phyloP scores from a whole-genome alignment of 2,888 invertebrate genomes.

The Rhagonycha fulva region DNA sequence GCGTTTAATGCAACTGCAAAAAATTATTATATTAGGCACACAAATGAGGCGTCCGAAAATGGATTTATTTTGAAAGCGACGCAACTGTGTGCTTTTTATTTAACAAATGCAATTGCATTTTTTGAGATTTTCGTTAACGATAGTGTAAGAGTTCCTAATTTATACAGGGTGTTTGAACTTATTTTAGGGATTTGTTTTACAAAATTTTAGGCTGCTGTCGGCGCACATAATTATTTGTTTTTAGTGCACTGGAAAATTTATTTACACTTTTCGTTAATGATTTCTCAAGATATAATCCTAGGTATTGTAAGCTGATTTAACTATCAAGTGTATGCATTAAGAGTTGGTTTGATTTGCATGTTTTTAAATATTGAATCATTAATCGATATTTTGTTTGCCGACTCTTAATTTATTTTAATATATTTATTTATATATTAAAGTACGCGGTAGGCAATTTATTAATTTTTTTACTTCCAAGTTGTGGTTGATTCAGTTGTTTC shows the following conservation, averaged over 20 bases:
- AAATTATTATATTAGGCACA: background rate
- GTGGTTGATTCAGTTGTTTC: background rate
- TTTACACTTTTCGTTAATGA: background rate
- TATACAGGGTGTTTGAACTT: background rate
- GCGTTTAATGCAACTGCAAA: background rate
- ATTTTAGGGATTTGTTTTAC: background rate
- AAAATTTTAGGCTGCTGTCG: background rate
- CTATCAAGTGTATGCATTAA: conserved; percentile 13
- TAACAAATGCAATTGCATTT: background rate
- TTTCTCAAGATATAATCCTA: conserved; percentile 4
- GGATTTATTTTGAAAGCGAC: background rate
- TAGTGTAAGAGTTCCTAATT: background rate
- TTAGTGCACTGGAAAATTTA: background rate
- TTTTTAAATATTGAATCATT: background rate
- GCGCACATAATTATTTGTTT: background rate
- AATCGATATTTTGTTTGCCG: background rate
- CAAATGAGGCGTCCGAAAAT: too few species aligned
- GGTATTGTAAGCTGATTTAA: conserved; percentile 15
- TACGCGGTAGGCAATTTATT: background rate
- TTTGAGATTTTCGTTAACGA: background rate
- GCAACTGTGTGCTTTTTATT: too few species aligned
- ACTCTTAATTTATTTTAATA: background rate
- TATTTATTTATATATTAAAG: background rate
- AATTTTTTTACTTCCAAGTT: background rate
- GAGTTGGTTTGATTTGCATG: conserved; percentile 3